These are phyloP conservation scores for Mobula birostris DNA, from an alignment of 2,113 vertebrate genomes.

Conservation along the genomic window DNA sequence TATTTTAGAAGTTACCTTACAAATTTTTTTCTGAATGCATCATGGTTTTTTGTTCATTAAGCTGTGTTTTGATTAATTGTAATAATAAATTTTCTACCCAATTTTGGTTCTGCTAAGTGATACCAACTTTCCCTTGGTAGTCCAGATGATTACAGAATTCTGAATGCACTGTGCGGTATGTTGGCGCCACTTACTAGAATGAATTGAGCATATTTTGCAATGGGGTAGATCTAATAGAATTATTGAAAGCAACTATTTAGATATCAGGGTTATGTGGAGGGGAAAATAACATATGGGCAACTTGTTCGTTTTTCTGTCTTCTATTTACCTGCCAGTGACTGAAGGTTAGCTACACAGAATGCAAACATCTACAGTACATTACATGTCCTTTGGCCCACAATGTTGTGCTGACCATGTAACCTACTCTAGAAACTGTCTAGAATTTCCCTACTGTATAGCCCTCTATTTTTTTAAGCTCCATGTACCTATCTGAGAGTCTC, in stretches of 20 bases:
- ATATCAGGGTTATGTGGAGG: background rate
- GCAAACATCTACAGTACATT: too few species aligned
- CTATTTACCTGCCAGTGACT: background rate
- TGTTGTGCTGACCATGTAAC: too few species aligned
- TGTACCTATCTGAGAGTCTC: too few species aligned
- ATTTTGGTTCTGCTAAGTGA: background rate
- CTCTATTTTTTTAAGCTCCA: too few species aligned
- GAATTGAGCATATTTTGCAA: constrained; percentile 45
- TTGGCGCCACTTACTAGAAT: constrained; percentile 65
- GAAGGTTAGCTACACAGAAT: background rate
- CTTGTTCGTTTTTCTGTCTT: background rate
- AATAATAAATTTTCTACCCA: background rate
- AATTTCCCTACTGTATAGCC: too few species aligned
- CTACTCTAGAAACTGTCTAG: too few species aligned
- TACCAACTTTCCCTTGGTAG: background rate
- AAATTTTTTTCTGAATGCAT: background rate
- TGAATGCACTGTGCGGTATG: constrained; percentile 55
- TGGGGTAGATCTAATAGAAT: background rate
- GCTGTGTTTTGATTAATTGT: background rate
- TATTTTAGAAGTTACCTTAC: too few species aligned
- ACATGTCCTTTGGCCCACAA: too few species aligned
- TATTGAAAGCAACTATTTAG: background rate
- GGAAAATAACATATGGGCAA: background rate
- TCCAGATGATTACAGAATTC: constrained; percentile 33
- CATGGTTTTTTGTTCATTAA: background rate